Conservation (phyloP, 2,797 vertebrate species). For the Eupleurogrammus muticus region DNA sequence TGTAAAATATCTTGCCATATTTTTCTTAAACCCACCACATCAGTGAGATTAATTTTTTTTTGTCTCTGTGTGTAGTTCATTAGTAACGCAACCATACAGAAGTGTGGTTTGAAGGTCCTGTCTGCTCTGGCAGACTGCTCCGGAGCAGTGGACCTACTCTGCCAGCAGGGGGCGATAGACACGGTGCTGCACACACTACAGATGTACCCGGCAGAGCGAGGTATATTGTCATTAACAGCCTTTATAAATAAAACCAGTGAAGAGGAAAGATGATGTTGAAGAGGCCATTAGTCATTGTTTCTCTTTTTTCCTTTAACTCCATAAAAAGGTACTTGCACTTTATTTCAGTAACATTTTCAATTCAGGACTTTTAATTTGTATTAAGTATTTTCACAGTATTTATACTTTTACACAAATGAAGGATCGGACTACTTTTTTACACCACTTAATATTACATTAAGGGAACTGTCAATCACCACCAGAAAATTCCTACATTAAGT, state of each 20-base stretch:
- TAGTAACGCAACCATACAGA: slow-evolving; percentile 88
- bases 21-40: neutral
- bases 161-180: slow-evolving; percentile 91
- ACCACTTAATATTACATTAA: neutral
- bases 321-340: neutral
- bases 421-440: no score
- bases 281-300: no score
- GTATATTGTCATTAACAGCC: slow-evolving; percentile 67
- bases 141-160: slow-evolving; percentile 89
- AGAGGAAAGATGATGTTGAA: no score
- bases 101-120: slow-evolving; percentile 89
- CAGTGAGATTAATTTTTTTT: neutral
- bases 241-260: neutral
- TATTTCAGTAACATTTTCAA: no score
- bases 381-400: no score
- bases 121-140: slow-evolving; percentile 87
- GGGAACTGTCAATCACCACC: no score
- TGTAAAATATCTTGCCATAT: neutral
- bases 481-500: no score
- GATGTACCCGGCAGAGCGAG: slow-evolving; percentile 91
- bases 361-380: no score
- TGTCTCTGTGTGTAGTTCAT: slow-evolving; percentile 86
- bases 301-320: neutral
- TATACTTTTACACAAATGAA: no score
- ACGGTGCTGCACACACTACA: slow-evolving; percentile 91